Evolutionary conservation across 2,888 invertebrate genomes (phyloP), one percentile per base, ranked within the genome.

Genomic region (Drosophila bunnanda): DNA sequence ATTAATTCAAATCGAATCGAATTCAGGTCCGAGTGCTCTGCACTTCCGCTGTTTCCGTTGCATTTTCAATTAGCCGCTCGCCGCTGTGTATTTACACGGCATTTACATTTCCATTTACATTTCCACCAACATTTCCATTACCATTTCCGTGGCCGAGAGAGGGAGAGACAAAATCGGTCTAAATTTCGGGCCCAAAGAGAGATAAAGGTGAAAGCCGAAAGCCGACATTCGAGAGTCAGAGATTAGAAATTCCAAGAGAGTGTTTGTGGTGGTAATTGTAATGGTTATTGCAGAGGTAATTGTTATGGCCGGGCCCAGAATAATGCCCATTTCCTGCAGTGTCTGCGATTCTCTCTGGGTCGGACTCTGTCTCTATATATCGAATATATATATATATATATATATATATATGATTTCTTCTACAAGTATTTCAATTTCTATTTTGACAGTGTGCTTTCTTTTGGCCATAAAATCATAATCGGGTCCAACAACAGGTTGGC

Each of bases 321-420:
- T 78, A 79, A 82, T 82, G 62, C 43, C 55, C 61, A 76, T 74
- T 82, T 82, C 86, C 86, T 85, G 82, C 56, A 55, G 38, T 61
- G 52, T 39, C 36, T 36, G n/a, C 30, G 28, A n/a, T 9, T 22
- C 28, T 22, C 9, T 38, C 4, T 36, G 22, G 22, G 41, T 6
- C 38, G 2, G 7, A 5, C 17, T 12, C 6, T 2, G 43, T 3
- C 46, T 6, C 10, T 28, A 46, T 28, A 28, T 54, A 22, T 25
- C 17, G 25, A 30, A 9, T 20, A 17, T 12, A 12, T 17, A 30
- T 30, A 30, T 30, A 12, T 30, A 4, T 48, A 8, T 17, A 1
- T 48, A 7, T 17, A 1, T 1, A 13, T 5, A 25, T 25, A 4
- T 25, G 2, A 22, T 52, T 52, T 46, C 4, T 32, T 9, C 22